Percentiles rank a stretch among this genome's conserved stretches.
Evolutionary conservation across 2,797 vertebrate species (phyloP).

Genomic region (Pelochelys cantorii): DNA sequence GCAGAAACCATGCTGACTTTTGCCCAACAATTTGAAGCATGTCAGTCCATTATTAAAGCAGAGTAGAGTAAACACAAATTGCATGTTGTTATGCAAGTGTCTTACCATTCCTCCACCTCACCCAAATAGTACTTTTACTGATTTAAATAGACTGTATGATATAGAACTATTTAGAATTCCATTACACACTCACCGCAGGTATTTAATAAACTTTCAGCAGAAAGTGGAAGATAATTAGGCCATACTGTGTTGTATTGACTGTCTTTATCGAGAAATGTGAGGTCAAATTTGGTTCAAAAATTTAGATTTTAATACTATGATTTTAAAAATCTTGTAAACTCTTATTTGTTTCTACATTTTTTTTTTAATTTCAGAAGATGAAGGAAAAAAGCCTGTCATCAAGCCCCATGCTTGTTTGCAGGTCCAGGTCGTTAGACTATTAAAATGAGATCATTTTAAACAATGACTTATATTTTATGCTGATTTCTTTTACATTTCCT

Average conservation of each 20-base stretch:
- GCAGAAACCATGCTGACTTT: no score
- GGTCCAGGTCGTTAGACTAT: fast-evolving
- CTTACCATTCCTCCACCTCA: conserved; percentile 1
- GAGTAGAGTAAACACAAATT: background rate
- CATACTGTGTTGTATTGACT: fast-evolving
- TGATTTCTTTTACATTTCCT: fast-evolving
- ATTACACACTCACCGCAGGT: background rate
- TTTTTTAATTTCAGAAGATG: no score
- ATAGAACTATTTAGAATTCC: background rate
- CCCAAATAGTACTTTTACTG: background rate
- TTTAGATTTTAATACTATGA: background rate
- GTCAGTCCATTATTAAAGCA: conserved; percentile 9
- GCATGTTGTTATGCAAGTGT: conserved; percentile 16
- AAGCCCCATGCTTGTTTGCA: background rate
- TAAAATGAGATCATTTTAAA: fast-evolving
- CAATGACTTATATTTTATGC: fast-evolving
- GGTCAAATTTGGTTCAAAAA: background rate
- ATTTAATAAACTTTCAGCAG: background rate
- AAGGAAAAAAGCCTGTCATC: background rate
- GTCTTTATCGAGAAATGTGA: background rate
- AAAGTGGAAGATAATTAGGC: background rate
- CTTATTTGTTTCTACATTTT: no score
- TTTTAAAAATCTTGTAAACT: background rate
- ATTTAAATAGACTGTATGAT: no score
- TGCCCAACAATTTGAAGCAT: no score